Evolutionary conservation across 2,888 invertebrate genomes (phyloP).

Genomic region (Drosophila atripex): DNA sequence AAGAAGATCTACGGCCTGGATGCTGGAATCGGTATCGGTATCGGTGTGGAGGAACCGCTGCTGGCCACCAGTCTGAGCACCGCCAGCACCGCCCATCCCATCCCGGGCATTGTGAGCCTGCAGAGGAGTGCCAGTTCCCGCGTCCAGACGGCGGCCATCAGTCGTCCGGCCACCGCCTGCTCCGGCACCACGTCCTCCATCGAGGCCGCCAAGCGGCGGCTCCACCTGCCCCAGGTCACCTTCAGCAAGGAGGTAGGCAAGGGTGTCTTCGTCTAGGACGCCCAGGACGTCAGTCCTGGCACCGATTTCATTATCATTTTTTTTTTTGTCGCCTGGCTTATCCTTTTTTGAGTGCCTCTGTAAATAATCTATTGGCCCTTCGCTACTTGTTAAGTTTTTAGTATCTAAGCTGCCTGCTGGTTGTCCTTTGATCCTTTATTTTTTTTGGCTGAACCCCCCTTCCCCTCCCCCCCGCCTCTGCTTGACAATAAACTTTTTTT

Average conservation of each 20-base stretch:
- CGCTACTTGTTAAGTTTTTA: slow-evolving; percentile 5
- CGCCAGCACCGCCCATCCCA: slow-evolving; percentile 16
- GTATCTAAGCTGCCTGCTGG: not conserved
- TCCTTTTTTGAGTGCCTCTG: slow-evolving; percentile 24
- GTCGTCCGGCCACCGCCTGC: slow-evolving; percentile 88
- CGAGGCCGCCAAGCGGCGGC: slow-evolving; percentile 86
- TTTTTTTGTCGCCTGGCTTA: slow-evolving; percentile 3
- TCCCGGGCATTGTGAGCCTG: slow-evolving; percentile 15
- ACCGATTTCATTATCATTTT: not conserved
- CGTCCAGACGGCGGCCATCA: slow-evolving; percentile 12
- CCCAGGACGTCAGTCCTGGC: too few species aligned
- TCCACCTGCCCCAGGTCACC: slow-evolving; percentile 92
- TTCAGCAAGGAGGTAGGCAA: slow-evolving; percentile 96
- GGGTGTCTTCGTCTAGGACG: slow-evolving; percentile 90
- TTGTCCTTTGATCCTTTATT: not conserved
- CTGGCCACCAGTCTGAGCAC: slow-evolving; percentile 14
- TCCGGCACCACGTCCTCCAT: slow-evolving; percentile 87
- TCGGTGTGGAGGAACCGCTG: slow-evolving; percentile 22
- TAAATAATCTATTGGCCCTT: not conserved
- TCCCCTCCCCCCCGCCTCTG: slow-evolving; percentile 14
- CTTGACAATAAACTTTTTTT: slow-evolving; percentile 78
- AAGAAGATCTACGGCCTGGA: slow-evolving; percentile 1
- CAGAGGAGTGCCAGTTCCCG: slow-evolving; percentile 16
- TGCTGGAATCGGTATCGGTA: slow-evolving; percentile 2
- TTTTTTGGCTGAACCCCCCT: slow-evolving; percentile 2